Percentiles rank a stretch among this genome's conserved stretches.
These are phyloP conservation scores for Chlamydotis undulata DNA, from an alignment of 2,113 vertebrate species.

Conservation along the genomic window DNA sequence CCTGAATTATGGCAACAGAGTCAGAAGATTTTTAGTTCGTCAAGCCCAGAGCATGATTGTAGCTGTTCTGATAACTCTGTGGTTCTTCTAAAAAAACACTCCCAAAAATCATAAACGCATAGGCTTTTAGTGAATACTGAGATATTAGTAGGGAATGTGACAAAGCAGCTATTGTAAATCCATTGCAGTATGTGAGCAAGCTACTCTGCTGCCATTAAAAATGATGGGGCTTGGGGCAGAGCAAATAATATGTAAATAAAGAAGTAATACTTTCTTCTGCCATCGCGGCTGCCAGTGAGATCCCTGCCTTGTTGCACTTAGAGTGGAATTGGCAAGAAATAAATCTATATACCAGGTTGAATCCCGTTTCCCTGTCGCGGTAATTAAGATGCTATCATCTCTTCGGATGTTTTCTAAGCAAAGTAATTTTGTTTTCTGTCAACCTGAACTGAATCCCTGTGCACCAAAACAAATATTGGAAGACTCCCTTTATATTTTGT, in stretches of 20 bases:
- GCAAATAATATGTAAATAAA: neutral
- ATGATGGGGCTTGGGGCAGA: neutral
- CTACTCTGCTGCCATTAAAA: neutral
- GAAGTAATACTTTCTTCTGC: neutral
- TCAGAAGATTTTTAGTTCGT: neutral
- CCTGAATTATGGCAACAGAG: neutral
- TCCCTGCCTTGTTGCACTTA: neutral
- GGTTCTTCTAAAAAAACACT: neutral
- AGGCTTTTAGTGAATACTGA: neutral
- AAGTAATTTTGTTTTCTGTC: conserved; percentile 53
- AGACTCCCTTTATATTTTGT: neutral
- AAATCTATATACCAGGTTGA: neutral
- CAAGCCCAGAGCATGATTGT: neutral
- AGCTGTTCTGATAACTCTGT: neutral
- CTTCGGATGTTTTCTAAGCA: conserved; percentile 13
- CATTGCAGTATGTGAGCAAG: neutral
- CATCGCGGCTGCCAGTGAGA: neutral
- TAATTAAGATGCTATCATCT: conserved; percentile 44
- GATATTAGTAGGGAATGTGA: neutral
- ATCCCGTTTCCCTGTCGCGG: neutral
- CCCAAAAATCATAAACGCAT: neutral
- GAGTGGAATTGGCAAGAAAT: neutral
- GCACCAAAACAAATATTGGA: neutral
- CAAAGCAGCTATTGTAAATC: neutral
- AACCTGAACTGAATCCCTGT: conserved; percentile 21